phyloP scores from a whole-genome alignment of 2,113 vertebrate genomes.

The Neodontobutis hainanensis region DNA sequence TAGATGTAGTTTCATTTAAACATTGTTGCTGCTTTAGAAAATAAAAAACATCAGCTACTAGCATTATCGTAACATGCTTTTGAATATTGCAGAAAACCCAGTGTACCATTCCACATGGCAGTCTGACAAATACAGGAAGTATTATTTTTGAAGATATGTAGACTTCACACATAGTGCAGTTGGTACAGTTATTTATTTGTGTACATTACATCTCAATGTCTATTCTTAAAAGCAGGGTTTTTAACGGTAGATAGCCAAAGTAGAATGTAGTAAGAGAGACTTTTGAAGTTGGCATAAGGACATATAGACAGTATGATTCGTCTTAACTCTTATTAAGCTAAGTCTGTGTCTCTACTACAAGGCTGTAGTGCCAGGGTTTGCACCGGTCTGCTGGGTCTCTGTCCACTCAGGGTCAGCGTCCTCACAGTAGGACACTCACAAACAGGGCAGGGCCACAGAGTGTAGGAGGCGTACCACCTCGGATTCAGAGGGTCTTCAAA shows the following conservation, averaged over 20 bases:
- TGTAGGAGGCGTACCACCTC: conserved; percentile 9
- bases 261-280: background rate
- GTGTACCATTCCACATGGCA: background rate
- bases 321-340: conserved; percentile 24
- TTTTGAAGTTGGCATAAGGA: background rate
- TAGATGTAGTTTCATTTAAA: too few relatives aligned
- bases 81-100: background rate
- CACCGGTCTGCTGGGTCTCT: too few relatives aligned
- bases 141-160: background rate
- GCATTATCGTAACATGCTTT: too few relatives aligned
- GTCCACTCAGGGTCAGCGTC: conserved; percentile 61
- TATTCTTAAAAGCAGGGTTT: background rate
- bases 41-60: too few relatives aligned
- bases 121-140: conserved; percentile 5
- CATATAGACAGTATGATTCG: conserved; percentile 13
- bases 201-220: background rate
- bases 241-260: background rate
- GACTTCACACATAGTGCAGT: background rate
- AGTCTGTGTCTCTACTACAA: conserved; percentile 46
- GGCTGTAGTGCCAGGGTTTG: conserved; percentile 61
- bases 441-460: conserved; percentile 18
- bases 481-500: conserved; percentile 58
- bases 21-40: too few relatives aligned
- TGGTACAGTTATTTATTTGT: background rate
- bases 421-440: conserved; percentile 66